Conservation (phyloP, 2,113 vertebrate genomes). For the Varanus salvator region DNA sequence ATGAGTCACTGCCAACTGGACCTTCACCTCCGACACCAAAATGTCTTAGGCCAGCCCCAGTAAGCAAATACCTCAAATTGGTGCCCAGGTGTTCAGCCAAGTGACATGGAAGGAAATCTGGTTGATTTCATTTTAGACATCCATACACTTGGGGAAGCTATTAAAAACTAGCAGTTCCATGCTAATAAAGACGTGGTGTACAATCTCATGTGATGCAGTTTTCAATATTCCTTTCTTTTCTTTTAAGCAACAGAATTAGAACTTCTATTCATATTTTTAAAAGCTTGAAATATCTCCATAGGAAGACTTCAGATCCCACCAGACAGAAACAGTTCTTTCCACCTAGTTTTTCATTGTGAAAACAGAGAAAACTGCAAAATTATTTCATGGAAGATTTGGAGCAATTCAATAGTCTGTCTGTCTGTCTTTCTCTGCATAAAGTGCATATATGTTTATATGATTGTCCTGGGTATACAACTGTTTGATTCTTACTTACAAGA, state of each 20-base stretch:
- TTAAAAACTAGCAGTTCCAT: background rate
- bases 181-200: background rate
- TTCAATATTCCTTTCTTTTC: background rate
- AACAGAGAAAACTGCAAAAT: too few relatives aligned
- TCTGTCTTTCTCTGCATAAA: background rate
- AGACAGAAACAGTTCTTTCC: too few relatives aligned
- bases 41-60: background rate
- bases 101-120: background rate
- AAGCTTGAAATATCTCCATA: background rate
- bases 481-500: background rate
- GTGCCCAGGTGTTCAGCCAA: background rate
- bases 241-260: background rate
- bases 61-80: background rate
- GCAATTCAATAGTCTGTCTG: background rate
- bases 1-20: background rate
- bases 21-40: background rate
- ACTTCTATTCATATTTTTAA: background rate
- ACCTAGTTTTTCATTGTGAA: too few relatives aligned
- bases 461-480: background rate
- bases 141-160: background rate
- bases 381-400: background rate
- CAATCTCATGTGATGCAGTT: background rate
- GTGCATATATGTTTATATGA: background rate
- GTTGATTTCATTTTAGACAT: background rate
- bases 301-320: too few relatives aligned